phyloP scores from a whole-genome alignment of 2,888 invertebrate species.

The Hydroisotoma schaefferi region DNA sequence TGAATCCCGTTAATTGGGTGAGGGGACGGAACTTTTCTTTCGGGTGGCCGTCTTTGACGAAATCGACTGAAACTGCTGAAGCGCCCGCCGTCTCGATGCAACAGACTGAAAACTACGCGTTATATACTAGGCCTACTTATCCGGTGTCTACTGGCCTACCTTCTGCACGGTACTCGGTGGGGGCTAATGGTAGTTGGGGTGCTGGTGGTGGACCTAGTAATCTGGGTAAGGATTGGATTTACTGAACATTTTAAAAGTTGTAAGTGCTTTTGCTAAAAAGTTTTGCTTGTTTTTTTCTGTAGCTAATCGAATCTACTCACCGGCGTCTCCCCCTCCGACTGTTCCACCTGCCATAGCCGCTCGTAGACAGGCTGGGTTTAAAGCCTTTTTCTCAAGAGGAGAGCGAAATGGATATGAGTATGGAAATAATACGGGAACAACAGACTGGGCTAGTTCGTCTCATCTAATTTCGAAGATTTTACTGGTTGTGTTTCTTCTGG shows the following conservation, averaged over 20 bases:
- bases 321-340: constrained; percentile 2
- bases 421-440: constrained; percentile 16
- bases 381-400: constrained; percentile 17
- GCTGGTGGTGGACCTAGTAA: background rate
- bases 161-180: background rate
- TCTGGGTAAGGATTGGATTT: too few relatives aligned
- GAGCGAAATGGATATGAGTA: constrained; percentile 24
- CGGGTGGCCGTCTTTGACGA: too few relatives aligned
- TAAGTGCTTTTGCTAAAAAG: too few relatives aligned
- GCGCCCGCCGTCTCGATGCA: too few relatives aligned
- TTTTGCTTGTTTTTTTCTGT: too few relatives aligned
- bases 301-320: background rate
- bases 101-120: constrained; percentile 2
- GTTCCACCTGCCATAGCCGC: constrained; percentile 14
- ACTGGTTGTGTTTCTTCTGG: constrained; percentile 18
- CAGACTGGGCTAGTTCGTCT: constrained; percentile 12
- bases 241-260: too few relatives aligned
- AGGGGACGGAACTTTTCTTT: too few relatives aligned
- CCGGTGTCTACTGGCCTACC: constrained; percentile 4
- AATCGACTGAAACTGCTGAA: too few relatives aligned
- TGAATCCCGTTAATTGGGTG: constrained; percentile 18
- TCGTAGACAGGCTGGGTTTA: constrained; percentile 18
- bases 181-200: constrained; percentile 1
- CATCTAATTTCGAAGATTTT: constrained; percentile 30
- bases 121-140: too few relatives aligned